Evolutionary conservation across 2,888 invertebrate genomes (phyloP), one percentile per base, ranked within the genome.

Genomic region (Oscheius sp.): DNA sequence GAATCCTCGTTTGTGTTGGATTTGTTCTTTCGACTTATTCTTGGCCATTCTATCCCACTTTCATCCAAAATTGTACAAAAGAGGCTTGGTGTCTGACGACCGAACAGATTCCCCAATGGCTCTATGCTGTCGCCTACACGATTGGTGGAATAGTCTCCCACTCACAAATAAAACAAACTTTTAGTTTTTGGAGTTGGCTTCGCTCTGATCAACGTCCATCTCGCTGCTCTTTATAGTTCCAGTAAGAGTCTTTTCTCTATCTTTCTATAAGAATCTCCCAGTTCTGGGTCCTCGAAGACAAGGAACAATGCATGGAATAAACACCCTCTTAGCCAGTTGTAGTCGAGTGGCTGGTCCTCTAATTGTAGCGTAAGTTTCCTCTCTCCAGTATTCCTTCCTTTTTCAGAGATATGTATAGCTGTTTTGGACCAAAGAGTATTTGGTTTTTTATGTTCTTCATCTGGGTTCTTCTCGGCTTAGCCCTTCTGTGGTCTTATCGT

Each of bases 161-260:
- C n/a, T n/a, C n/a, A n/a, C n/a, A n/a, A n/a, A n/a, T n/a, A n/a
- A n/a, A n/a, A n/a, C n/a, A n/a, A n/a, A n/a, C n/a, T n/a, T n/a
- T n/a, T n/a, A n/a, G 65, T 73, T 3, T 73, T 73, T 42, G 67
- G 68, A 8, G 52, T 73, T 17, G 73, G 73, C 25, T 73, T 73
- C 33, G 71, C 73, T 20, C 50, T 73, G 5, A 53, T 71, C 25
- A 73, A 71, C 31, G 71, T 73, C 12, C 73, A 73, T 61, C 48
- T 69, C 17, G 69, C 69, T 20, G 69, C 73, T 3, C 31, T 71
- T 3, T 70, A 65, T 34, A 57, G 46, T 1, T 65, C 64, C 17
- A n/a, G n/a, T n/a, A n/a, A n/a, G n/a, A n/a, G n/a, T n/a, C n/a
- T n/a, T n/a, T n/a, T n/a, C n/a, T n/a, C n/a, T n/a, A n/a, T n/a